Base-by-base conservation (phyloP, 2,113 vertebrate genomes). In the Eclectus roratus region DNA sequence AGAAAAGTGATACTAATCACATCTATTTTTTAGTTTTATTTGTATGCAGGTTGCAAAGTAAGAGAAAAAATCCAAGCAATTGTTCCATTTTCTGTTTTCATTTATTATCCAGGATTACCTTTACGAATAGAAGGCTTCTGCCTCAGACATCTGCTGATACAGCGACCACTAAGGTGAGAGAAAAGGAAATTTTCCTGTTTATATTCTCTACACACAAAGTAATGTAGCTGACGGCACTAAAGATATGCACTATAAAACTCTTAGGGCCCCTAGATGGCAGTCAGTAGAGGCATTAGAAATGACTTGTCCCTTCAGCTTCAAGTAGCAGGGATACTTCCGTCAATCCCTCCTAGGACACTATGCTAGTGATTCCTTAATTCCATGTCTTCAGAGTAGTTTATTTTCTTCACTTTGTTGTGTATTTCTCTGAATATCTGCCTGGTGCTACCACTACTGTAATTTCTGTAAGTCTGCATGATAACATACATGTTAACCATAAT, bases 221-320 rank as follows among this genome's bases (percentile, higher is more conserved):
- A 89, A 82, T 47, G 46, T 56, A 88, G 47, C 35, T 91, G 88
- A 74, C 88, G 43, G 72, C 43, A 91, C 27, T 66, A 70, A 92
- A 90, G 85, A 91, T 78, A 95, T 52, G 53, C 77, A 68, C 69
- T 84, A 91, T 74, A 84, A 86, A 92, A 94, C 86, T 86, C 88
- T 61, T 71, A 84, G 73, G 11, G 90, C 93, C 94, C 93, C 96
- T 96, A 97, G 96, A 93, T 97, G 95, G 96, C 95, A 97, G 94
- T 95, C 95, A 96, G 90, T 94, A 73, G 82, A 97, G 96, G 82
- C 82, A 80, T 96, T 95, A 94, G 88, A 71, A 96, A 79, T 83
- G 0, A 66, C 65, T 94, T 92, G 68, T 72, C 68, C 69, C 55
- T 90, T 93, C 72, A 74, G 29, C 55, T 86, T 90, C 85, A 56